phyloP scores from a whole-genome alignment of 1,140 invertebrate species.

The Orchesella cincta region DNA sequence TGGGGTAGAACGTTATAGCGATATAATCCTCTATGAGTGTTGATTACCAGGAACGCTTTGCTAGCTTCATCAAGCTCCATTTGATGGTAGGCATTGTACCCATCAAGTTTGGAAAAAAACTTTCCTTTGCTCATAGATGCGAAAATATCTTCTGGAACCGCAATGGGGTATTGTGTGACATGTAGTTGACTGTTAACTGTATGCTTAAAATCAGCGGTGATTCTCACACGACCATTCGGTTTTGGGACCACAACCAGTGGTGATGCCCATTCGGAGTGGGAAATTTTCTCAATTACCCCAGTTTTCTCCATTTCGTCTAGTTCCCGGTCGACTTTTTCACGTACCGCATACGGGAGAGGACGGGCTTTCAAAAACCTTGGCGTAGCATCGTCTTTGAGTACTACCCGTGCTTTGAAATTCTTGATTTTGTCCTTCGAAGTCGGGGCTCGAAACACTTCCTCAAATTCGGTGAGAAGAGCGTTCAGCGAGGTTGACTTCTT shows the following conservation, averaged over 20 bases:
- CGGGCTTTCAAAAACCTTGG: too few relatives aligned
- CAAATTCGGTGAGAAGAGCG: background rate
- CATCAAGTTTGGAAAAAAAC: too few relatives aligned
- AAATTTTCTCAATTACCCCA: too few relatives aligned
- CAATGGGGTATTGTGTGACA: too few relatives aligned
- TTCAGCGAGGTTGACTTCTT: background rate
- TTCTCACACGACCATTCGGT: background rate
- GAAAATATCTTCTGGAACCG: background rate
- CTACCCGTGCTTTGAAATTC: background rate
- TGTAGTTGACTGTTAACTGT: too few relatives aligned
- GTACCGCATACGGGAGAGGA: too few relatives aligned
- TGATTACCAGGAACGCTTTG: background rate
- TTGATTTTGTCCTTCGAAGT: background rate
- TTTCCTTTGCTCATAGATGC: background rate
- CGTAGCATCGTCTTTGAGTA: background rate
- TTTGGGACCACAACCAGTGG: background rate
- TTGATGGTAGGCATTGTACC: too few relatives aligned
- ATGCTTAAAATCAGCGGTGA: too few relatives aligned
- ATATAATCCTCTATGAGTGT: too few relatives aligned
- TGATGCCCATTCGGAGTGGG: background rate
- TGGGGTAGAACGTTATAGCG: too few relatives aligned
- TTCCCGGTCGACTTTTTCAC: too few relatives aligned
- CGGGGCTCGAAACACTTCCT: background rate
- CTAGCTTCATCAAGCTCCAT: background rate
- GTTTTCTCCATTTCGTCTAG: too few relatives aligned